These are phyloP conservation scores for Microctonus hyperodae DNA, from an alignment of 2,888 invertebrate genomes.

Conservation along the genomic window DNA sequence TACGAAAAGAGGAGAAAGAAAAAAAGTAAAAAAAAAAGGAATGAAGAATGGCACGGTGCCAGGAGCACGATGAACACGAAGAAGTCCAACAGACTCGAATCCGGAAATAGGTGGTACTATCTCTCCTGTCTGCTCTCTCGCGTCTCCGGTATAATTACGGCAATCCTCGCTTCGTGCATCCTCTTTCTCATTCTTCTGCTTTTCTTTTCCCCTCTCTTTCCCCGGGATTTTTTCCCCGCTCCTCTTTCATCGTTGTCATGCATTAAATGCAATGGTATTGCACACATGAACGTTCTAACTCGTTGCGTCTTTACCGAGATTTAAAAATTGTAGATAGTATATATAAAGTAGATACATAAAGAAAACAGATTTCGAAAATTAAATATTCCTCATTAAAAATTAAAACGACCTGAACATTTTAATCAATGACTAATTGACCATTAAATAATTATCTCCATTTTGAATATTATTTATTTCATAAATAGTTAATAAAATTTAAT, in stretches of 20 bases:
- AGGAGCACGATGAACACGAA: constrained; percentile 22
- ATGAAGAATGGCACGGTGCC: constrained; percentile 32
- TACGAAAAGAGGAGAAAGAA: neutral
- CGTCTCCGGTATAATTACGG: constrained; percentile 32
- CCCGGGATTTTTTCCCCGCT: constrained; percentile 15
- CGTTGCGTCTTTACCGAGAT: constrained; percentile 21
- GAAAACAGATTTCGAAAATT: neutral
- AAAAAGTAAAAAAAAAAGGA: neutral
- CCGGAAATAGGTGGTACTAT: constrained; percentile 35
- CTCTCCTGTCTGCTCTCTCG: constrained; percentile 26
- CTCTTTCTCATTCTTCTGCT: constrained; percentile 19
- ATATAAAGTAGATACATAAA: neutral
- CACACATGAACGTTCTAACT: constrained; percentile 29
- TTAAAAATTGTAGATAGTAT: neutral
- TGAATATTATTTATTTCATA: too few relatives aligned
- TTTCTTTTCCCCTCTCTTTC: neutral
- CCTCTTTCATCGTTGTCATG: constrained; percentile 17
- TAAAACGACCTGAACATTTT: too few relatives aligned
- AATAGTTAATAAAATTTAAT: too few relatives aligned
- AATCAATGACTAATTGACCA: too few relatives aligned
- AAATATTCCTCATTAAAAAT: too few relatives aligned
- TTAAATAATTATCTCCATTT: too few relatives aligned
- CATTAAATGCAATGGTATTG: constrained; percentile 22
- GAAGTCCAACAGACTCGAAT: constrained; percentile 28
- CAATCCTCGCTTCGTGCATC: constrained; percentile 25